Conservation (phyloP, 2,797 vertebrate species). For the Chlorospingus flavigularis region DNA sequence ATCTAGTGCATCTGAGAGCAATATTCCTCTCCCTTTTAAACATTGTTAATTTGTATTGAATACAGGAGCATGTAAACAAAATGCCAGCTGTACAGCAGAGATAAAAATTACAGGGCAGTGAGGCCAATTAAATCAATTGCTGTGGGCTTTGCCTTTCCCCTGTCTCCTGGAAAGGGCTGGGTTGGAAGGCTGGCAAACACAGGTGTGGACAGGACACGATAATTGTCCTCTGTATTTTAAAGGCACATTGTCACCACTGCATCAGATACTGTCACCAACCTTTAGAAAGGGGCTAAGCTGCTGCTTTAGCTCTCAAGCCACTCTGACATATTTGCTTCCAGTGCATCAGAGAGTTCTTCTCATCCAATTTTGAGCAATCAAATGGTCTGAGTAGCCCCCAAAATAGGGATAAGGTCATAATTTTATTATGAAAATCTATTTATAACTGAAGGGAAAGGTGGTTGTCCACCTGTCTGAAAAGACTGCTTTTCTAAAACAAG, state of each 20-base stretch:
- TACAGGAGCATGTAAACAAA: neutral
- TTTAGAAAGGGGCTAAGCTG: neutral
- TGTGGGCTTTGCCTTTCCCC: neutral
- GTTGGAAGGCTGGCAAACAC: neutral
- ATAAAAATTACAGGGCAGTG: neutral
- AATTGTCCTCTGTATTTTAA: neutral
- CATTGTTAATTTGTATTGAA: neutral
- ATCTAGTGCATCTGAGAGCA: neutral
- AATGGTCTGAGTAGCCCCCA: rapidly evolving
- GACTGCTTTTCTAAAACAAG: neutral
- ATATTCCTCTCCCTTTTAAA: neutral
- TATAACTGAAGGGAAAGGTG: neutral
- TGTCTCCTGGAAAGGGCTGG: neutral
- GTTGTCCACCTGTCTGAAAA: neutral
- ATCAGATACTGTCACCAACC: neutral
- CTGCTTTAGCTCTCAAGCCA: neutral
- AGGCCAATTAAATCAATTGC: neutral
- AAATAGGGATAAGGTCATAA: neutral
- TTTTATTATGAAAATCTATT: neutral
- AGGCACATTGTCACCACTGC: neutral
- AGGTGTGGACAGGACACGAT: neutral
- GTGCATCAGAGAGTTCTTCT: neutral
- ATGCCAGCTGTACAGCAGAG: neutral
- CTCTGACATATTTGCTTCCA: neutral
- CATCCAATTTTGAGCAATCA: neutral